Conservation (phyloP, 30 jellyfish, hydroid and myxozoan genomes). For the Hydra vulgaris region DNA sequence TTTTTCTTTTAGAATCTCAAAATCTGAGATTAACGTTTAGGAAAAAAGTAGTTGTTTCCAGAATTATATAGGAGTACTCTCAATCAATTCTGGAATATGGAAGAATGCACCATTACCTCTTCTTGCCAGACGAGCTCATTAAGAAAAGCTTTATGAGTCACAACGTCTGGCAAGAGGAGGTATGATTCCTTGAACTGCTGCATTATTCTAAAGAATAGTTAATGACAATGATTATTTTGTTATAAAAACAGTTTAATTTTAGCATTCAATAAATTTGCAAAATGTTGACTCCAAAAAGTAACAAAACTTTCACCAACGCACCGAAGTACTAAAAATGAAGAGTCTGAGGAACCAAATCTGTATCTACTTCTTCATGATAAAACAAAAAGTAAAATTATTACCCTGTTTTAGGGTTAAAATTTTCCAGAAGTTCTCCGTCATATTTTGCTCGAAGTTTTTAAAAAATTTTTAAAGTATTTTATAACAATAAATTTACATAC, state of each 20-base stretch:
- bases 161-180: too few species aligned
- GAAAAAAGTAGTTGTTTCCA: background rate
- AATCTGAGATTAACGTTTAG: background rate
- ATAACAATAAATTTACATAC: too few species aligned
- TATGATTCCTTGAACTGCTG: too few species aligned
- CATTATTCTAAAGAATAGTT: too few species aligned
- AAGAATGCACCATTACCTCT: background rate
- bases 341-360: background rate
- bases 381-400: background rate
- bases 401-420: too few species aligned
- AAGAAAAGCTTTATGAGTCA: too few species aligned
- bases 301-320: background rate
- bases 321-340: background rate
- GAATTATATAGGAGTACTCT: background rate
- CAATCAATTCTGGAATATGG: background rate
- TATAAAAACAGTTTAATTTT: background rate
- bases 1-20: background rate
- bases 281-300: background rate
- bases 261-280: background rate
- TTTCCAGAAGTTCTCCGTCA: too few species aligned
- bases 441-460: too few species aligned
- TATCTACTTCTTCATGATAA: background rate
- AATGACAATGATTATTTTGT: too few species aligned
- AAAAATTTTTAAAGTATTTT: too few species aligned
- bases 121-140: background rate